phyloP scores from a whole-genome alignment of 2,797 vertebrate species.

The Tolypeutes matacus region DNA sequence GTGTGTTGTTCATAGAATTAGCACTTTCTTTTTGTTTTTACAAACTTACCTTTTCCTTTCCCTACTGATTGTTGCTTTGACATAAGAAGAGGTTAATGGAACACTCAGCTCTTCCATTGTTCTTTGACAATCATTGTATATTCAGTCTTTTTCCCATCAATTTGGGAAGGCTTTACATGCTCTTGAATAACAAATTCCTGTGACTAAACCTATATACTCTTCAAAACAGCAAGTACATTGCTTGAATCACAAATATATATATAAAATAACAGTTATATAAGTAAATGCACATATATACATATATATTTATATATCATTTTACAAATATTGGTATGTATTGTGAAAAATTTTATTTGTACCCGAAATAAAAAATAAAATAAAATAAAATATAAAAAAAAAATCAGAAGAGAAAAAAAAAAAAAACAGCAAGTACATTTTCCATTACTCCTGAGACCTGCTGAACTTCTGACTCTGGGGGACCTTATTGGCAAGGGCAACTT shows the following conservation, averaged over 20 bases:
- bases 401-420: too few relatives aligned
- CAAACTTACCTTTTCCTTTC: constrained; percentile 36
- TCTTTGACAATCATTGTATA: constrained; percentile 30
- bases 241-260: too few relatives aligned
- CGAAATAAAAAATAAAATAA: too few relatives aligned
- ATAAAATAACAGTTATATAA: too few relatives aligned
- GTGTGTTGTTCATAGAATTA: constrained; percentile 28
- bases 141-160: constrained; percentile 9
- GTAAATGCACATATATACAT: too few relatives aligned
- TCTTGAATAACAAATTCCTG: neutral
- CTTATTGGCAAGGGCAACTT: neutral
- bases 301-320: too few relatives aligned
- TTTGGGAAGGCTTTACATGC: constrained; percentile 41
- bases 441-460: constrained; percentile 22
- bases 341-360: too few relatives aligned
- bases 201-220: neutral
- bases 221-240: constrained; percentile 2
- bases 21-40: neutral
- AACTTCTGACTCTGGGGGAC: neutral
- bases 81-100: constrained; percentile 70
- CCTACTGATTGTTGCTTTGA: constrained; percentile 68
- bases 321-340: too few relatives aligned
- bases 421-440: constrained; percentile 41
- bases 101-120: neutral
- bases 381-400: too few relatives aligned